Percentiles rank a stretch among this genome's conserved stretches.
Conservation (phyloP, 1,140 invertebrate genomes). For the Scaptodrosophila lebanonensis region DNA sequence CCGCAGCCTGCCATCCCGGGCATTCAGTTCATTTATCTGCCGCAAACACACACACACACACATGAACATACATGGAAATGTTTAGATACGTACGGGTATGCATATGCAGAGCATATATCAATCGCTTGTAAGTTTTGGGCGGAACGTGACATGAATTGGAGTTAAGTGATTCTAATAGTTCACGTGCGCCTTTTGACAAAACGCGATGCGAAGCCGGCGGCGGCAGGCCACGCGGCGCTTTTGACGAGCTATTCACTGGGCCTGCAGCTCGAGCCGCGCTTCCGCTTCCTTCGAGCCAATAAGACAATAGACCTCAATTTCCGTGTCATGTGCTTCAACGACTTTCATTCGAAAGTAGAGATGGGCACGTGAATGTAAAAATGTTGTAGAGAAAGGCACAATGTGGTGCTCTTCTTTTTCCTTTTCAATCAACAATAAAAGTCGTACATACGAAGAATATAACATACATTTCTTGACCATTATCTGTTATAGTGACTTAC, state of each 20-base stretch:
- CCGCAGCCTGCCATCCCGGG: constrained; percentile 16
- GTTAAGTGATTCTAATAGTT: constrained; percentile 75
- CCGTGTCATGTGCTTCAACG: constrained; percentile 24
- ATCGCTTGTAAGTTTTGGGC: constrained; percentile 57
- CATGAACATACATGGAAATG: not conserved
- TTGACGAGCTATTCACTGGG: constrained; percentile 6
- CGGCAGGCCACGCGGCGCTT: not conserved
- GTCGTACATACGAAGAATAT: no score
- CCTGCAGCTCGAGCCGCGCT: constrained; percentile 24
- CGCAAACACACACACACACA: constrained; percentile 19
- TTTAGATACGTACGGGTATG: no score
- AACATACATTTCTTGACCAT: no score
- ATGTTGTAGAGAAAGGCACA: no score
- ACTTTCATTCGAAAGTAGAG: not conserved
- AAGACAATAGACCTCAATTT: constrained; percentile 50
- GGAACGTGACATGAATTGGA: constrained; percentile 70
- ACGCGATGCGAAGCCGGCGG: constrained; percentile 36
- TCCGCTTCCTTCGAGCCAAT: constrained; percentile 34
- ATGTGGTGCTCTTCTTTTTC: no score
- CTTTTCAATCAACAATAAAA: no score
- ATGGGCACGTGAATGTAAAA: no score
- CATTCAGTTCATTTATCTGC: constrained; percentile 55
- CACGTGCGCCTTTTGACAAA: constrained; percentile 70
- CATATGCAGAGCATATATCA: constrained; percentile 55
- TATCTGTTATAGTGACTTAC: no score